Conservation (phyloP, 1,140 invertebrate genomes). For the Neodiprion lecontei region DNA sequence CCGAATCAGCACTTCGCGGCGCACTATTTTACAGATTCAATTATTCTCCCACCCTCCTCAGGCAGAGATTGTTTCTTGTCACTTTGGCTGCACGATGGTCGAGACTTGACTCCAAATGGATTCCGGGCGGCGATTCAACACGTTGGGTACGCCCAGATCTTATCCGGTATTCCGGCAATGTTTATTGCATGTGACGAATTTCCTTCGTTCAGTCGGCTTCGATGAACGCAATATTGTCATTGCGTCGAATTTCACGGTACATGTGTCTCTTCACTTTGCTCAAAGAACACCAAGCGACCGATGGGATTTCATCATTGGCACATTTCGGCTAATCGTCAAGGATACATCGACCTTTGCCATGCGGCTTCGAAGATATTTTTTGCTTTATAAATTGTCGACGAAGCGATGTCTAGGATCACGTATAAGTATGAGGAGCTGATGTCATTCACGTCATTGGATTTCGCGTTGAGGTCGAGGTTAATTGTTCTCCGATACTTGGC, state of each 20-base stretch:
- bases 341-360: too few species aligned
- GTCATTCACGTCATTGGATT: not conserved
- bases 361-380: too few species aligned
- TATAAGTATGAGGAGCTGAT: not conserved
- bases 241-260: not conserved
- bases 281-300: too few species aligned
- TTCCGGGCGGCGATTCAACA: too few species aligned
- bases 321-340: too few species aligned
- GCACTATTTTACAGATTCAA: not conserved
- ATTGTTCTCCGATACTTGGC: not conserved
- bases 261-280: not conserved
- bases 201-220: not conserved
- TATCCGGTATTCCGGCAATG: too few species aligned
- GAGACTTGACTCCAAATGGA: too few species aligned
- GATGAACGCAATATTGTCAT: not conserved
- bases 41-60: not conserved
- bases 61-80: not conserved
- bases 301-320: too few species aligned
- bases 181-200: constrained; percentile 2
- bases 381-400: not conserved
- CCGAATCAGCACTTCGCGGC: not conserved
- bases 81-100: too few species aligned
- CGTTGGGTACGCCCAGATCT: too few species aligned
- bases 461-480: not conserved
- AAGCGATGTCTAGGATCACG: not conserved